phyloP scores from a whole-genome alignment of 2,888 invertebrate genomes.

The Drosophila emarginata region DNA sequence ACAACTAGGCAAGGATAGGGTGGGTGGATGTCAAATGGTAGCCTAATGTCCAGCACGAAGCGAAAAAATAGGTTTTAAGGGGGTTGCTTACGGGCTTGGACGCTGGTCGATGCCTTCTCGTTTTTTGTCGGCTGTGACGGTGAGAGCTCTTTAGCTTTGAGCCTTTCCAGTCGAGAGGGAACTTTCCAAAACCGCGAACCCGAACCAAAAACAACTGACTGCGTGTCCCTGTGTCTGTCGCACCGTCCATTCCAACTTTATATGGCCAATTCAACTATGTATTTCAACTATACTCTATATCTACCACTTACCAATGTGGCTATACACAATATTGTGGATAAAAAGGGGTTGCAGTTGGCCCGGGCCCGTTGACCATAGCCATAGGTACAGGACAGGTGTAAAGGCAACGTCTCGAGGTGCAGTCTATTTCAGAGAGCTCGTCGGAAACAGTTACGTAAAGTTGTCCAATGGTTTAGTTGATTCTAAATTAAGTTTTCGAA shows the following conservation, averaged over 20 bases:
- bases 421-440: conserved; percentile 33
- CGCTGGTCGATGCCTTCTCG: conserved; percentile 45
- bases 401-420: conserved; percentile 13
- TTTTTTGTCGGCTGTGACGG: conserved; percentile 22
- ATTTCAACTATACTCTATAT: not conserved
- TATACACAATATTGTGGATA: not conserved
- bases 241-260: conserved; percentile 5
- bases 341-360: conserved; percentile 36
- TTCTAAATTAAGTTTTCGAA: not conserved
- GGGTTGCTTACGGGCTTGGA: conserved; percentile 47
- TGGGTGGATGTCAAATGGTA: conserved; percentile 6
- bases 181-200: not conserved
- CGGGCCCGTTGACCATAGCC: conserved; percentile 23
- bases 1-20: conserved; percentile 1
- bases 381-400: conserved; percentile 37
- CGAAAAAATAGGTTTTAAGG: conserved; percentile 6
- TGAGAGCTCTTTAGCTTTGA: not conserved
- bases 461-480: not conserved
- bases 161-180: conserved; percentile 8
- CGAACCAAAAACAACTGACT: not conserved
- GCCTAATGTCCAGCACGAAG: conserved; percentile 1
- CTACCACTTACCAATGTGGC: conserved; percentile 16
- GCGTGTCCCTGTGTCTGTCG: not conserved
- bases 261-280: conserved; percentile 19
- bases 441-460: conserved; percentile 27